Conservation (phyloP, 1,140 invertebrate genomes). For the Carposina sasakii region DNA sequence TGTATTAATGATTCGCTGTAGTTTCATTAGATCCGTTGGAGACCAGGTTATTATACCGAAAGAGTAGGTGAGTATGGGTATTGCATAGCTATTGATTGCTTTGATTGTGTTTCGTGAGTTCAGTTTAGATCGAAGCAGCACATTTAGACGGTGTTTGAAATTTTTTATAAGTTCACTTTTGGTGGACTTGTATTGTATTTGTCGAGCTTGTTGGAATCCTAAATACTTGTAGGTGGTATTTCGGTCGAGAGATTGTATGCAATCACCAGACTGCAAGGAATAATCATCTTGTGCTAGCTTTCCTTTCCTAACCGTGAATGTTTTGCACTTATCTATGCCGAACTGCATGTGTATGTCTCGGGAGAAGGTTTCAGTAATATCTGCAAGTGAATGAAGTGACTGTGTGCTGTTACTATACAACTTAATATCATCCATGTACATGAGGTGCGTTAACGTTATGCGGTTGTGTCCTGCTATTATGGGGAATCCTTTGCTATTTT, state of each 20-base stretch:
- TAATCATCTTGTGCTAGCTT: background rate
- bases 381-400: background rate
- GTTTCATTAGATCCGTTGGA: background rate
- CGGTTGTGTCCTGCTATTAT: too few species aligned
- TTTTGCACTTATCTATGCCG: constrained; percentile 4
- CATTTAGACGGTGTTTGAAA: constrained; percentile 11
- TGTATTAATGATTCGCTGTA: constrained; percentile 1
- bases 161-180: constrained; percentile 8
- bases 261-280: background rate
- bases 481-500: too few species aligned
- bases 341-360: constrained; percentile 1
- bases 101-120: constrained; percentile 1
- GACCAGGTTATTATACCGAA: constrained; percentile 1
- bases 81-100: background rate
- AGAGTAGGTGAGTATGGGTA: background rate
- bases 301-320: background rate
- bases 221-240: background rate
- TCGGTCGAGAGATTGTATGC: background rate
- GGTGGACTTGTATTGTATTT: constrained; percentile 4
- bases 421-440: constrained; percentile 10
- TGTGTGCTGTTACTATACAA: background rate
- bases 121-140: background rate
- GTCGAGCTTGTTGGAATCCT: constrained; percentile 10
- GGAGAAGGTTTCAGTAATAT: background rate
- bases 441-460: constrained; percentile 5